Evolutionary conservation across 2,888 invertebrate genomes (phyloP).

Genomic region (Erebia epiphron): DNA sequence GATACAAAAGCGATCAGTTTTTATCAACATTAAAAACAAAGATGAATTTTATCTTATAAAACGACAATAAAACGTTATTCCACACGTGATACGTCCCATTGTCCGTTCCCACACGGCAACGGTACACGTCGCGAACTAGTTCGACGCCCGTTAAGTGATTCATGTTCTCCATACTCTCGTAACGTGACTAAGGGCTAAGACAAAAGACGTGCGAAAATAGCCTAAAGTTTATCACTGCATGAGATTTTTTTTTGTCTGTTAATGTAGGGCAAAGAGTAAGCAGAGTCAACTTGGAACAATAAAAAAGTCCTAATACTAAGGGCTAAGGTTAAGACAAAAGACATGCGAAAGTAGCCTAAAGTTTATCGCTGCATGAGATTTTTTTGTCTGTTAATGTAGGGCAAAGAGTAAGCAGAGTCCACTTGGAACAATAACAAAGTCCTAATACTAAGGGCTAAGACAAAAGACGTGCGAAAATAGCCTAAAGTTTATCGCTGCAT

Average conservation of each 20-base stretch:
- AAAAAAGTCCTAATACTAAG: not conserved
- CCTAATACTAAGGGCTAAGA: slow-evolving; percentile 20
- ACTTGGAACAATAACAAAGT: not conserved
- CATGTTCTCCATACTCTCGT: slow-evolving; percentile 31
- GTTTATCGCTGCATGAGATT: slow-evolving; percentile 12
- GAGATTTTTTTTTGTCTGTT: slow-evolving; percentile 3
- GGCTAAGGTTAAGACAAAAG: slow-evolving; percentile 22
- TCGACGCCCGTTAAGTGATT: slow-evolving; percentile 40
- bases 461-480: slow-evolving; percentile 24
- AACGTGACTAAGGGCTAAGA: slow-evolving; percentile 24
- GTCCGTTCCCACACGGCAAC: slow-evolving; percentile 42
- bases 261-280: not conserved
- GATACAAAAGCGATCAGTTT: no score
- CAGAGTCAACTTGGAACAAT: not conserved
- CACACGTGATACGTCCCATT: slow-evolving; percentile 22
- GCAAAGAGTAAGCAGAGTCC: not conserved
- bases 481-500: slow-evolving; percentile 19
- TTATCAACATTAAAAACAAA: no score
- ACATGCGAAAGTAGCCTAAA: slow-evolving; percentile 22
- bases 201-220: slow-evolving; percentile 24
- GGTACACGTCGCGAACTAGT: slow-evolving; percentile 38
- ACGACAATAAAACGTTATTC: slow-evolving; percentile 20
- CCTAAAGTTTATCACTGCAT: slow-evolving; percentile 18
- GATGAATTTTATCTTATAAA: not conserved
- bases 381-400: not conserved